Evolutionary conservation across 1,140 invertebrate genomes (phyloP).

Genomic region (Semibalanus balanoides): DNA sequence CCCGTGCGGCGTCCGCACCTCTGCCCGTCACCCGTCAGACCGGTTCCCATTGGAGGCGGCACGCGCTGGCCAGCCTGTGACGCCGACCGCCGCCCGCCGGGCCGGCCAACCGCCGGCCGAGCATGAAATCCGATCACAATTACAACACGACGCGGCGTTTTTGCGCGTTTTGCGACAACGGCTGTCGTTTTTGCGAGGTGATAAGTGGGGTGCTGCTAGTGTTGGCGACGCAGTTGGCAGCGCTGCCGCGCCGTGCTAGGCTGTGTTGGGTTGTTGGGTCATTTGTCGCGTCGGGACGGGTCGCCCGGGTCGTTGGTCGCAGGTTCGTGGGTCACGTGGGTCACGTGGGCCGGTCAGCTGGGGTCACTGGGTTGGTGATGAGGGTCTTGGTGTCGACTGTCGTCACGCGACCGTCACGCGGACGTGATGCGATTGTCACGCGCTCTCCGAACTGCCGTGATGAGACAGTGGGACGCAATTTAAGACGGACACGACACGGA

Average conservation of each 20-base stretch:
- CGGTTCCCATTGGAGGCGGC: too few species aligned
- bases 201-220: neutral
- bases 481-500: too few species aligned
- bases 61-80: too few species aligned
- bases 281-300: neutral
- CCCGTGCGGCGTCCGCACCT: too few species aligned
- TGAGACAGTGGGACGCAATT: too few species aligned
- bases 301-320: too few species aligned
- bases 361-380: neutral
- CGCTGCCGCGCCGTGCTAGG: too few species aligned
- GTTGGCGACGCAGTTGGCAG: neutral
- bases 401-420: neutral
- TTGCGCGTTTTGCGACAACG: neutral
- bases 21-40: too few species aligned
- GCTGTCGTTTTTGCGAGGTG: neutral
- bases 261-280: neutral
- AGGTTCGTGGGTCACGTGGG: neutral
- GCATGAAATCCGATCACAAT: neutral
- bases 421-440: neutral
- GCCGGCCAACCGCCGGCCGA: too few species aligned
- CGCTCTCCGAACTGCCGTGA: too few species aligned
- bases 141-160: neutral
- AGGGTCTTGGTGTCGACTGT: neutral
- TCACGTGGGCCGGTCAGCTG: neutral
- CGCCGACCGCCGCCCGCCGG: neutral